Conservation (phyloP, 2,113 vertebrate species). For the Terrapene triunguis region DNA sequence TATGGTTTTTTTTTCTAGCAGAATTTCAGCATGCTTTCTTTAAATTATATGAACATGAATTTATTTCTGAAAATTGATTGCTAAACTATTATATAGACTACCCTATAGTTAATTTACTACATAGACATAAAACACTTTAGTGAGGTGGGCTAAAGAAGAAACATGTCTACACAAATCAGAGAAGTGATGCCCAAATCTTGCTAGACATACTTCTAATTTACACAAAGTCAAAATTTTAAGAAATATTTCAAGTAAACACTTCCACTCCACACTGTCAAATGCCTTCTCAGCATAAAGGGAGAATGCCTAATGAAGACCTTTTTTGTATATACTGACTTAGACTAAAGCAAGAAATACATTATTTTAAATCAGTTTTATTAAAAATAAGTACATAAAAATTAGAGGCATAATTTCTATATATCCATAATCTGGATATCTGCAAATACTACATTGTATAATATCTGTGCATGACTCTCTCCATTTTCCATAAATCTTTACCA, state of each 20-base stretch:
- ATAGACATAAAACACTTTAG: background rate
- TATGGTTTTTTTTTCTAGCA: background rate
- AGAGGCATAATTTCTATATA: background rate
- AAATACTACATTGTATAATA: background rate
- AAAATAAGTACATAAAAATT: background rate
- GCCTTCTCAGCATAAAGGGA: fast-evolving
- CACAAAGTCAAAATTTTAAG: background rate
- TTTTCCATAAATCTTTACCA: background rate
- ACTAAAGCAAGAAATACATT: background rate
- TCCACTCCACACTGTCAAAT: background rate
- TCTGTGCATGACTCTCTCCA: background rate
- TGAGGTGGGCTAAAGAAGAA: background rate
- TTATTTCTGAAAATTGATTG: background rate
- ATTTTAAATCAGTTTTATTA: background rate
- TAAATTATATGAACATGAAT: background rate
- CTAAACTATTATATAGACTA: background rate
- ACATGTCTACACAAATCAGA: background rate
- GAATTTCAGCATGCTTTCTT: background rate
- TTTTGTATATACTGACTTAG: background rate
- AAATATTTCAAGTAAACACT: background rate
- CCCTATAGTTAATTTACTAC: background rate
- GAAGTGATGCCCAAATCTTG: background rate
- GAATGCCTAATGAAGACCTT: background rate
- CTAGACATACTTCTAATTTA: background rate
- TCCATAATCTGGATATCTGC: background rate